phyloP scores from a whole-genome alignment of 2,113 vertebrate genomes.

The Azemiops feae region DNA sequence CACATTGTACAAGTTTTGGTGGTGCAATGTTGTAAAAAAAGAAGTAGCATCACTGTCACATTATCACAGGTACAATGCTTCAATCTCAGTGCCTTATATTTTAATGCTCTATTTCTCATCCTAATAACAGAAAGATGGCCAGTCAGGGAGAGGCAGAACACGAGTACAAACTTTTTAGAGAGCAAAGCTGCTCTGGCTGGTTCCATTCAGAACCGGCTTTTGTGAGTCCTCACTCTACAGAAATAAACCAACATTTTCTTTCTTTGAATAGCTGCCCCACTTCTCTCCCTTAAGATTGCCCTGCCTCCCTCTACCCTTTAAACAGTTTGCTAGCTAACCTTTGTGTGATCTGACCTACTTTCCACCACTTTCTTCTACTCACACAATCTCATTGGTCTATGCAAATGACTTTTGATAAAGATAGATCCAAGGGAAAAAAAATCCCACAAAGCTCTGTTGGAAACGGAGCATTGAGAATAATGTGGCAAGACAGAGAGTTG shows the following conservation, averaged over 20 bases:
- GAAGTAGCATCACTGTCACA: neutral
- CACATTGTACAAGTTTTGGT: no score
- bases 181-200: neutral
- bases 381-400: neutral
- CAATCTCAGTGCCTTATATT: neutral
- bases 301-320: neutral
- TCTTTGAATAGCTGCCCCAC: neutral
- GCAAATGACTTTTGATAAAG: constrained; percentile 9
- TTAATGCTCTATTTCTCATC: neutral
- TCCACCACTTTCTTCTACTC: neutral
- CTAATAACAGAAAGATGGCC: neutral
- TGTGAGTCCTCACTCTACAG: neutral
- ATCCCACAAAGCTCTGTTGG: neutral
- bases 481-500: neutral
- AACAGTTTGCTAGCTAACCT: neutral
- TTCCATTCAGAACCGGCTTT: neutral
- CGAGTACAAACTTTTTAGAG: neutral
- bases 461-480: constrained; percentile 4
- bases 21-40: no score
- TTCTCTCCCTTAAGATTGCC: neutral
- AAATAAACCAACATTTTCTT: neutral
- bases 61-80: no score
- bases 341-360: constrained; percentile 6
- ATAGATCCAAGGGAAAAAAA: neutral
- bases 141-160: neutral